A percentile compares a stretch with the other conserved stretches of the same genome.
These are phyloP conservation scores for Lomographa bimaculata DNA, from an alignment of 2,888 invertebrate species.

Conservation along the genomic window DNA sequence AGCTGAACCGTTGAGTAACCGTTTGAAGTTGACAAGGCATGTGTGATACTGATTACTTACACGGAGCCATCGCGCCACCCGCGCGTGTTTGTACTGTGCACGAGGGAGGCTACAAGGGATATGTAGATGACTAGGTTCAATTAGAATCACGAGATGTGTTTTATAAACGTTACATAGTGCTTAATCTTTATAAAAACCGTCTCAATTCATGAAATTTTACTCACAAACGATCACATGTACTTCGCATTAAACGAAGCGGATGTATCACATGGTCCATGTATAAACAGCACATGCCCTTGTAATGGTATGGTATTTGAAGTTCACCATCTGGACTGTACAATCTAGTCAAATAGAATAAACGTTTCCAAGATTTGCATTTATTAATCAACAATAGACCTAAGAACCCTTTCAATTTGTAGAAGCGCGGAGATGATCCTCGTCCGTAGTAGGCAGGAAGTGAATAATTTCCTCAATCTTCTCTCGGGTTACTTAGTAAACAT, in stretches of 20 bases:
- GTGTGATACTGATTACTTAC: conserved; percentile 38
- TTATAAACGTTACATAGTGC: too few relatives aligned
- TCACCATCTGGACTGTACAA: neutral
- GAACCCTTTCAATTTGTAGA: conserved; percentile 25
- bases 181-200: too few relatives aligned
- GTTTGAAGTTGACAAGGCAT: conserved; percentile 49
- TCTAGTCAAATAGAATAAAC: neutral
- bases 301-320: too few relatives aligned
- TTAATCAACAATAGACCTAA: conserved; percentile 23
- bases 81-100: conserved; percentile 2
- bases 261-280: too few relatives aligned
- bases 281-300: too few relatives aligned
- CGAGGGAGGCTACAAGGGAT: conserved; percentile 1
- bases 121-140: conserved; percentile 2
- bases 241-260: too few relatives aligned
- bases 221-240: too few relatives aligned
- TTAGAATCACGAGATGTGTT: neutral
- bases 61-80: conserved; percentile 14
- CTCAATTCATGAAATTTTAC: too few relatives aligned
- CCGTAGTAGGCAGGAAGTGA: conserved; percentile 32
- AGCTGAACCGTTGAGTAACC: conserved; percentile 41
- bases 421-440: conserved; percentile 29
- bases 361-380: conserved; percentile 19
- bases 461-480: conserved; percentile 34
- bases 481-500: conserved; percentile 40